Evolutionary conservation across 2,797 vertebrate species (phyloP).

Genomic region (Lepus oiostolus): DNA sequence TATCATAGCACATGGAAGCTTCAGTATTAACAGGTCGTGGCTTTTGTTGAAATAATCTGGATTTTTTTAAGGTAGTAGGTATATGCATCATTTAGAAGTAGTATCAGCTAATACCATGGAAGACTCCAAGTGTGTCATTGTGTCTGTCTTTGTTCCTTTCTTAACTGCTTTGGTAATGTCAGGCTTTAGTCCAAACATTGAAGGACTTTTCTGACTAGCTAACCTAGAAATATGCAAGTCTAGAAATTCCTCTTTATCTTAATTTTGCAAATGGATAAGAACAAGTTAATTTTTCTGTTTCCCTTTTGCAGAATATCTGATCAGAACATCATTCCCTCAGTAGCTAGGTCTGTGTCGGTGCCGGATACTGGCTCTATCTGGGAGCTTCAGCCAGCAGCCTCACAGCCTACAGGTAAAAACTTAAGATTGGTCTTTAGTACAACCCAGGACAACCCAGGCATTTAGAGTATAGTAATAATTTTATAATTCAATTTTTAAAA

Average conservation of each 20-base stretch:
- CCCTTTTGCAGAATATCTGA: constrained; percentile 91
- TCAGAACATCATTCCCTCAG: constrained; percentile 93
- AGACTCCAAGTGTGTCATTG: background rate
- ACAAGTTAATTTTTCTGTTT: constrained; percentile 81
- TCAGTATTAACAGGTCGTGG: background rate
- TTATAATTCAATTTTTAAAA: background rate
- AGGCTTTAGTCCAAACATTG: background rate
- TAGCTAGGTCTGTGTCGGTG: constrained; percentile 95
- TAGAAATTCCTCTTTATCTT: constrained; percentile 15
- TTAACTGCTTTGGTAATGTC: background rate
- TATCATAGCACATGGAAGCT: background rate
- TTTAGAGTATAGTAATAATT: constrained; percentile 18
- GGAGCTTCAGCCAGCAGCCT: constrained; percentile 95
- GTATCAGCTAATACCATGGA: background rate
- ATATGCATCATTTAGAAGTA: constrained; percentile 6
- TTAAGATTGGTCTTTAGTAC: background rate
- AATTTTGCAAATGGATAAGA: constrained; percentile 59
- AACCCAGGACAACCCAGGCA: background rate
- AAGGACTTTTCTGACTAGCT: background rate
- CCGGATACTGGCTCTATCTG: constrained; percentile 97
- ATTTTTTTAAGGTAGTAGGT: background rate
- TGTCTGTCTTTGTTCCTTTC: background rate
- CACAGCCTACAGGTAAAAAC: constrained; percentile 93
- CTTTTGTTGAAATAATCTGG: background rate
- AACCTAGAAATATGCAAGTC: background rate